Conservation (phyloP, 2,113 vertebrate genomes). For the Phainopepla nitens region DNA sequence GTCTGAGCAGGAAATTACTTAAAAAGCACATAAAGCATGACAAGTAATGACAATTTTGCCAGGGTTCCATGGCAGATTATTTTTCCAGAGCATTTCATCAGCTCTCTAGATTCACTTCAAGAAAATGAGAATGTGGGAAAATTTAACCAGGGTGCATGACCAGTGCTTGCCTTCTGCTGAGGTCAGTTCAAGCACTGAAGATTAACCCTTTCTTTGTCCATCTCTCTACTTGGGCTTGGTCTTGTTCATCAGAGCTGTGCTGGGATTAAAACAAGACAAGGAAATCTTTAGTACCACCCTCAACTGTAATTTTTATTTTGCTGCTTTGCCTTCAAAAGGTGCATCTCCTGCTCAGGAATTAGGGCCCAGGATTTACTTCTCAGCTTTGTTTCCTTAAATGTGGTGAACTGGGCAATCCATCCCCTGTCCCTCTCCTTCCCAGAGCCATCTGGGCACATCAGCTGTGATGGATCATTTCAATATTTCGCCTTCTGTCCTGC, state of each 20-base stretch:
- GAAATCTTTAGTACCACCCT: not conserved
- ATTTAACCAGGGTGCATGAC: not conserved
- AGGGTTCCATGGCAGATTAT: not conserved
- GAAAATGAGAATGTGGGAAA: not conserved
- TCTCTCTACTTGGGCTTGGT: not conserved
- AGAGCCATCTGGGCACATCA: slow-evolving; percentile 35
- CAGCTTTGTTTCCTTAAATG: not conserved
- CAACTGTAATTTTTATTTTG: not conserved
- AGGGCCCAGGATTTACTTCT: not conserved
- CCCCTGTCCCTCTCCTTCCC: not conserved
- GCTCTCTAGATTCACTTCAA: not conserved
- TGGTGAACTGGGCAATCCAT: not conserved
- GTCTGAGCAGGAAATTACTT: not conserved
- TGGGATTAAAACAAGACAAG: not conserved
- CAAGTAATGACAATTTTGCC: not conserved
- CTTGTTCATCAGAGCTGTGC: not conserved
- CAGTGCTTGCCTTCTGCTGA: not conserved
- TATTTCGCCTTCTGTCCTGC: slow-evolving; percentile 2
- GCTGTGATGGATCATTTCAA: slow-evolving; percentile 40
- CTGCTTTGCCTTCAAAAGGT: not conserved
- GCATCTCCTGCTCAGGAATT: not conserved
- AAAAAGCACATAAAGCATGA: not conserved
- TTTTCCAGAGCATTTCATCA: not conserved
- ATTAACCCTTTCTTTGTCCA: not conserved
- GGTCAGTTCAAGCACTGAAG: not conserved